Base-by-base conservation (phyloP, 2,113 vertebrate species). In the Origma solitaria region DNA sequence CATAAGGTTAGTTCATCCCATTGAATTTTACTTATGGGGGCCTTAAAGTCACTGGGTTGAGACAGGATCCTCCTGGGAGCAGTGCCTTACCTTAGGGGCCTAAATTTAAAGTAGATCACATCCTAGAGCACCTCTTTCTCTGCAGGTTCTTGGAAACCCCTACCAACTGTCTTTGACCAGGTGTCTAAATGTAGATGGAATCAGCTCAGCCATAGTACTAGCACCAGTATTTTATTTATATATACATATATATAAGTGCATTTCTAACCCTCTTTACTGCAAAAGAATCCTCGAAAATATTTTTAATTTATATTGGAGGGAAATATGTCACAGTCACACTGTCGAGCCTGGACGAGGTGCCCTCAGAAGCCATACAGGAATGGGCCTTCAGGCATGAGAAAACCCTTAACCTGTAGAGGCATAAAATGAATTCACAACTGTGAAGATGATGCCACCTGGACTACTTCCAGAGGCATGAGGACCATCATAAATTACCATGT, bases 361-460 rank as follows among this genome's bases (percentile, higher is more conserved):
- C 53, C 65, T 47, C n/a, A 64, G 60, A 61, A 94, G n/a, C 42
- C 45, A 42, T 37, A 5, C 45, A 77, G 28, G 25, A n/a, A 72
- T 49, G 13, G 44, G 11, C 22, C 42, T 71, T 61, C 38, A 88
- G 71, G 53, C 54, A 77, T 87, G 61, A 94, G 69, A 84, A 95
- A 95, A 45, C 40, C 40, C 45, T 89, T 77, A 82, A 92, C 83
- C 40, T 95, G 76, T 84, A 82, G 61, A 78, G n/a, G 45, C 18
- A 75, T 56, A 94, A 91, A 92, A 89, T 72, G 54, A 91, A 94
- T 82, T 83, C 81, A 89, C 2, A 13, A n/a, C 73, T 86, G 49
- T 79, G 86, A 89, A 68, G 92, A 89, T 84, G 65, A 75, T 96
- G 91, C 94, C 96, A 95, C 95, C 70, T 96, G 96, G 91, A 86